Evolutionary conservation across 1,140 invertebrate genomes (phyloP), one percentile per base, ranked within the genome.

Genomic region (Hyposmocoma kahamanoa): DNA sequence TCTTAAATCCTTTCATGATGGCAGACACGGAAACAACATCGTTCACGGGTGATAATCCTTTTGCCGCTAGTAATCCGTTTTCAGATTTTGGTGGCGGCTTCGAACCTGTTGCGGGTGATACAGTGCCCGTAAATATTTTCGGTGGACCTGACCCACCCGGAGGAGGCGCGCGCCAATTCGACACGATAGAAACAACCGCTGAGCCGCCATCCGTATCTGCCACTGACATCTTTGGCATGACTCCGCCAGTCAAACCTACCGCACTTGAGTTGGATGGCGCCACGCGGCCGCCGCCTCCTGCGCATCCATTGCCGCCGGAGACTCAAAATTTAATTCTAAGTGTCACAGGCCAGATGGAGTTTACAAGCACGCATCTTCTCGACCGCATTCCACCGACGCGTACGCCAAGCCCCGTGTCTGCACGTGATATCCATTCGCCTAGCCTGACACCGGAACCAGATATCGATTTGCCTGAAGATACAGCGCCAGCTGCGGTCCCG

Each of bases 291-390:
- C 47, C 52, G n/a, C 62, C 58, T 6, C 50, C 55, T 20, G 60
- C 64, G 30, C 22, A 22, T 11, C 88, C 89, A 13, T 89, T 90
- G 11, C 82, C 84, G 17, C 71, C 82, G 6, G 92, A 94, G 70
- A 96, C 95, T 0, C 93, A 96, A 88, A 93, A 96, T 68, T 85
- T 97, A 1, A 92, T 96, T 19, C 88, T 94, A 39, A 94, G 92
- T 10, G 94, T 97, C 0, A 96, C 95, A 18, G 95, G 93, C 3
- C 94, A 94, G 34, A 92, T 97, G 92, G 94, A 96, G 70, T 93
- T 95, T 20, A 94, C 94, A 0, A 96, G 94, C 46, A 93, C 93
- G 15, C 92, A 95, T 72, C 84, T 97, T 38, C 68, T 96, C 28
- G 93, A 95, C 54, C 90, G 94, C 36, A 89, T 96, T 34, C 92